These are phyloP conservation scores for Cygnus olor DNA, from an alignment of 2,797 vertebrate species.

Conservation along the genomic window DNA sequence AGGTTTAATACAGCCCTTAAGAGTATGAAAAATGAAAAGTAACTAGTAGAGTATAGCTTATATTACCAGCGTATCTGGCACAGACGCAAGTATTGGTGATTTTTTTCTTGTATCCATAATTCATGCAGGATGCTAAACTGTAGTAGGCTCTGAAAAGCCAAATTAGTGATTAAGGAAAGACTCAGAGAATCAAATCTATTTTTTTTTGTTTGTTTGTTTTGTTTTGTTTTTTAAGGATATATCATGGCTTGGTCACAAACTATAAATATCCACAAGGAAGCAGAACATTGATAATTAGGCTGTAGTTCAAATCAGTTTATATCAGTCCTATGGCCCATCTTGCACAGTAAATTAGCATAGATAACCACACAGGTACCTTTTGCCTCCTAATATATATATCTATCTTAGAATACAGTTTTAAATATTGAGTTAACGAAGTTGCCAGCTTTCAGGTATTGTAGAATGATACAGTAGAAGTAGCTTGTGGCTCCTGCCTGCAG, in stretches of 20 bases:
- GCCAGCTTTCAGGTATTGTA: neutral
- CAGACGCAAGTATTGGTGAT: neutral
- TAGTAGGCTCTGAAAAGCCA: neutral
- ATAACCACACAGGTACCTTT: neutral
- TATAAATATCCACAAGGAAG: neutral
- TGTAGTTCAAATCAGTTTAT: neutral
- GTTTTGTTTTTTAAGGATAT: neutral
- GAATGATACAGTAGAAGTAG: neutral
- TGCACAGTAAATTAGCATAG: neutral
- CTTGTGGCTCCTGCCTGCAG: neutral
- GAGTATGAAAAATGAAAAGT: neutral
- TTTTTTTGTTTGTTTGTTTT: neutral
- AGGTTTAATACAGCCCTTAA: neutral
- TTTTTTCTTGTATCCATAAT: neutral
- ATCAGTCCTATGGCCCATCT: no score
- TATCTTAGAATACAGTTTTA: neutral
- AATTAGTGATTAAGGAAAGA: neutral
- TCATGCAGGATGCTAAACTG: neutral
- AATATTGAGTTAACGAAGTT: neutral
- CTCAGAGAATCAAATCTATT: neutral
- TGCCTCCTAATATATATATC: neutral
- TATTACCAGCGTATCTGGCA: neutral
- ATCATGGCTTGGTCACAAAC: neutral
- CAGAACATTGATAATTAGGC: neutral
- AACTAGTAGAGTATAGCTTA: neutral